Evolutionary conservation across 1,140 invertebrate species (phyloP).

Genomic region (Uloborus diversus): DNA sequence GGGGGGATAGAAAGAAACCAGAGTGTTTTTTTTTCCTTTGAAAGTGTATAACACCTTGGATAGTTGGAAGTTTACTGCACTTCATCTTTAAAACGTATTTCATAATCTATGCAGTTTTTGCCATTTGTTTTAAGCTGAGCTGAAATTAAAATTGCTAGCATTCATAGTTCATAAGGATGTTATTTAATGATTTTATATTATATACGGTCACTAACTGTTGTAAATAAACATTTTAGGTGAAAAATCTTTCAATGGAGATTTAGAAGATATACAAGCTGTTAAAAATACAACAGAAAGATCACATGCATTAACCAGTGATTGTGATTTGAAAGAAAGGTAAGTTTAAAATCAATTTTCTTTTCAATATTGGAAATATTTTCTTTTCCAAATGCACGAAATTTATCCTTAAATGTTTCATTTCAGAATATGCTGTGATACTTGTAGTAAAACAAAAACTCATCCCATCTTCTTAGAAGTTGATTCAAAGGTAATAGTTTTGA

Average conservation of each 20-base stretch:
- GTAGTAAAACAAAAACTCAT: constrained; percentile 24
- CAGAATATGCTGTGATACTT: constrained; percentile 37
- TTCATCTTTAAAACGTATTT: too few relatives aligned
- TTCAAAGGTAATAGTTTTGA: background rate
- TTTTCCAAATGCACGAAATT: background rate
- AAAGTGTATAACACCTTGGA: too few relatives aligned
- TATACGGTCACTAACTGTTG: too few relatives aligned
- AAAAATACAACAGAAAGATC: background rate
- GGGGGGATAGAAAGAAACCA: too few relatives aligned
- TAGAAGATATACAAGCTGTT: constrained; percentile 15
- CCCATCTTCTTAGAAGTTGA: background rate
- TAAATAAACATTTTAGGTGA: constrained; percentile 17
- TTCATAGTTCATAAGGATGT: too few relatives aligned
- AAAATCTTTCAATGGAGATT: constrained; percentile 4
- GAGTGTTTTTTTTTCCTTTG: too few relatives aligned
- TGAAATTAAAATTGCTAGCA: too few relatives aligned
- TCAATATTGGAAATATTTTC: too few relatives aligned
- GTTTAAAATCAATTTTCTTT: background rate
- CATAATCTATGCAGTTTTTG: too few relatives aligned
- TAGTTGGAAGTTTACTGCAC: too few relatives aligned
- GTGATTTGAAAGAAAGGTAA: constrained; percentile 11
- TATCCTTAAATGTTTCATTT: background rate
- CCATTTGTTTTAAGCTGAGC: too few relatives aligned
- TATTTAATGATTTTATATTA: too few relatives aligned
- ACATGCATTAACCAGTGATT: background rate